Evolutionary conservation across 2,797 vertebrate species (phyloP).

Genomic region (Centroberyx gerrardi): DNA sequence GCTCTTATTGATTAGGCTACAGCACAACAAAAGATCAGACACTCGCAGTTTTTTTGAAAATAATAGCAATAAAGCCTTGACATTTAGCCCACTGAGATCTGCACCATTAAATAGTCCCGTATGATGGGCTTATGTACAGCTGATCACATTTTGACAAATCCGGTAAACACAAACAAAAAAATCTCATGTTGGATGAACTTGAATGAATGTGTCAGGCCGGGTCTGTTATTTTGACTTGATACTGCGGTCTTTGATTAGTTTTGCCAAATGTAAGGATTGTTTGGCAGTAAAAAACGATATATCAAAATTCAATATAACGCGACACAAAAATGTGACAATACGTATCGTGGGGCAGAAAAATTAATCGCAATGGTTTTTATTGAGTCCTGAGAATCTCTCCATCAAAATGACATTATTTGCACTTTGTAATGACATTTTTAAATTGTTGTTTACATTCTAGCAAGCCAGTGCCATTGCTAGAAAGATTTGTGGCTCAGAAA

Average conservation of each 20-base stretch:
- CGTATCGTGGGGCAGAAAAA: too few relatives aligned
- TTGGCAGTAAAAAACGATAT: slow-evolving; percentile 1
- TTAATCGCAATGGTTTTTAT: too few relatives aligned
- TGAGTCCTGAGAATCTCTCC: too few relatives aligned
- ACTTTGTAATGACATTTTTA: too few relatives aligned
- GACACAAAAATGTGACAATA: too few relatives aligned
- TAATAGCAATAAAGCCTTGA: slow-evolving; percentile 68
- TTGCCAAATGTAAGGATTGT: slow-evolving; percentile 33
- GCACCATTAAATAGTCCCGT: slow-evolving; percentile 48
- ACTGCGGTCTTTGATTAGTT: background rate
- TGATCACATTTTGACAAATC: slow-evolving; percentile 50
- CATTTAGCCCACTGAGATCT: slow-evolving; percentile 62
- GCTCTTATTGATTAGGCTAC: slow-evolving; percentile 75
- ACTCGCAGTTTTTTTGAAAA: slow-evolving; percentile 62
- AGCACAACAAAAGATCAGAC: slow-evolving; percentile 60
- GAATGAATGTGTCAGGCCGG: background rate
- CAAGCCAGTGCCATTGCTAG: too few relatives aligned
- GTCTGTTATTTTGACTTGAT: background rate
- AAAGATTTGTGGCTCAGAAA: too few relatives aligned
- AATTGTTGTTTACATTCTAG: too few relatives aligned
- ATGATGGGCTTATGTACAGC: slow-evolving; percentile 32
- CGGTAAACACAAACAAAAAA: background rate
- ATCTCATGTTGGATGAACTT: background rate
- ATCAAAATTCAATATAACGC: too few relatives aligned
- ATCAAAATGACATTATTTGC: too few relatives aligned